These are phyloP conservation scores for Heliothis peltigera DNA, from an alignment of 2,888 invertebrate genomes.

Conservation along the genomic window DNA sequence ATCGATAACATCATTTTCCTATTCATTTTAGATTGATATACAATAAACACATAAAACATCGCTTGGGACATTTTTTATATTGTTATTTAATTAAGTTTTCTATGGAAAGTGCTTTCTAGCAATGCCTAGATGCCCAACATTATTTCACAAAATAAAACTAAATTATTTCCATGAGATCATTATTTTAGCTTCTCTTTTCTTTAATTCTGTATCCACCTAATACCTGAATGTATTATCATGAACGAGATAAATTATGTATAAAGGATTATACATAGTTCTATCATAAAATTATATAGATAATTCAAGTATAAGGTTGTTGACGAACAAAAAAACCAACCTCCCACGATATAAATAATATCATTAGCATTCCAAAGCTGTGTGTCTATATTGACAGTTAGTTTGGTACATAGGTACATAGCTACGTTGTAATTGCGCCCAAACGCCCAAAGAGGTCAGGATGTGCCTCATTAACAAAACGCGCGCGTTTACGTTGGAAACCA, in stretches of 20 bases:
- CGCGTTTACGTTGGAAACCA: conserved; percentile 11
- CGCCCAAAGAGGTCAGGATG: conserved; percentile 32
- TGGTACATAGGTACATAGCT: conserved; percentile 6
- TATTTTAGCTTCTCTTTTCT: too few relatives aligned
- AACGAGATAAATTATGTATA: too few relatives aligned
- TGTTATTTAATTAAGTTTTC: too few relatives aligned
- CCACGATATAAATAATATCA: conserved; percentile 13
- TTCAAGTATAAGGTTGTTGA: too few relatives aligned
- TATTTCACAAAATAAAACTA: too few relatives aligned
- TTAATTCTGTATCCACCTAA: too few relatives aligned
- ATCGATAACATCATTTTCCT: background rate
- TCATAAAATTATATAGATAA: too few relatives aligned
- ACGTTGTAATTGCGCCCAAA: conserved; percentile 39
- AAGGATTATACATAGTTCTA: too few relatives aligned
- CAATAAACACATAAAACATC: conserved; percentile 10
- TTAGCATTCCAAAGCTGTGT: conserved; percentile 44
- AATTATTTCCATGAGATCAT: too few relatives aligned
- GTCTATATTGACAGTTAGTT: conserved; percentile 36
- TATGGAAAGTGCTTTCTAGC: too few relatives aligned
- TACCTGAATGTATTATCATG: too few relatives aligned
- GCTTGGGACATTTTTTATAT: conserved; percentile 2
- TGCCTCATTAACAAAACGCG: conserved; percentile 35
- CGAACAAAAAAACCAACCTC: background rate
- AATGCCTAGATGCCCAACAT: too few relatives aligned
- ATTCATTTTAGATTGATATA: conserved; percentile 1